A percentile compares a stretch with the other conserved stretches of the same genome.
Conservation (phyloP, 2,113 vertebrate species). For the Bungarus multicinctus region DNA sequence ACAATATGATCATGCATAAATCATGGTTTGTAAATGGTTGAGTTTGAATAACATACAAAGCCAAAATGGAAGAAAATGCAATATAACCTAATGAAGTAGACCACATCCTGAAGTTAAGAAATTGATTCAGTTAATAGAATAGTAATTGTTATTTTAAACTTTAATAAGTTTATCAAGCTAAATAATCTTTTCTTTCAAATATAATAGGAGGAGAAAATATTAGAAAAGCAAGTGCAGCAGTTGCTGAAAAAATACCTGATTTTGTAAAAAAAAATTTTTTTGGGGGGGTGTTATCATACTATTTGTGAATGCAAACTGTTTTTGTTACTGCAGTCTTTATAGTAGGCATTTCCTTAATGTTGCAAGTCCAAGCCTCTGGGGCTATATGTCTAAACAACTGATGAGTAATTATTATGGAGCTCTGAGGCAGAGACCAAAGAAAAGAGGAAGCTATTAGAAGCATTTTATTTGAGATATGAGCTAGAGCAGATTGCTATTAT, state of each 20-base stretch:
- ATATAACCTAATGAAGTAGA: neutral
- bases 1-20: neutral
- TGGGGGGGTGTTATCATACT: neutral
- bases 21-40: neutral
- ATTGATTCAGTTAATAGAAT: neutral
- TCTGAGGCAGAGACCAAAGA: constrained; percentile 25
- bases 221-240: neutral
- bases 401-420: constrained; percentile 48
- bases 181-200: neutral
- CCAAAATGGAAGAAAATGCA: neutral
- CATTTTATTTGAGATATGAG: constrained; percentile 35
- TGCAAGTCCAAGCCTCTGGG: constrained; percentile 36
- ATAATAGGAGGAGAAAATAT: neutral
- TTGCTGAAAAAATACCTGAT: constrained; percentile 5
- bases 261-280: constrained; percentile 2
- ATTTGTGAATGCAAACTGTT: constrained; percentile 28
- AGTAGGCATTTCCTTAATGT: constrained; percentile 47
- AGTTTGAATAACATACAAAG: neutral
- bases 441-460: constrained; percentile 28
- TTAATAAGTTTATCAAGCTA: neutral
- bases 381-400: constrained; percentile 44
- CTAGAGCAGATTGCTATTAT: constrained; percentile 36
- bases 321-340: constrained; percentile 42
- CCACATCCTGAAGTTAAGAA: neutral
- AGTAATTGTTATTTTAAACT: neutral